Percentiles rank a stretch among this genome's conserved stretches.
Evolutionary conservation across 2,797 vertebrate genomes (phyloP).

Genomic region (Ptychobarbus kaznakovi): DNA sequence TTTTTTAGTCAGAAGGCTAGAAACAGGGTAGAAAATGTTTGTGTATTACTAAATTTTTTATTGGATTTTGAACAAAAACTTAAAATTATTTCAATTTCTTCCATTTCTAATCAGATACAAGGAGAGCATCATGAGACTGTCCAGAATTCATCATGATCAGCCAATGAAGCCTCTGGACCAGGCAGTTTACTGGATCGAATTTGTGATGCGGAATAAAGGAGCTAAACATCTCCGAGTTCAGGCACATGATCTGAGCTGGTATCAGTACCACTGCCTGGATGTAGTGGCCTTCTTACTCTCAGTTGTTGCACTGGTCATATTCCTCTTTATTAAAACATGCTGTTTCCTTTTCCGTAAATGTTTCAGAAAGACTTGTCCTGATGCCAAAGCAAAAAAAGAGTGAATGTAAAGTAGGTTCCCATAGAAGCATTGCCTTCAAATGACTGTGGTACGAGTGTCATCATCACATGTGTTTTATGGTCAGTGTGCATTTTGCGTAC

Average conservation of each 20-base stretch:
- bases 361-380: conserved; percentile 35
- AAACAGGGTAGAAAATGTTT: no score
- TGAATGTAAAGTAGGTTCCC: conserved; percentile 36
- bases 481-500: background rate
- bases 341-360: conserved; percentile 64
- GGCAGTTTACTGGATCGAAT: conserved; percentile 79
- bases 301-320: conserved; percentile 55
- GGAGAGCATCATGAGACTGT: conserved; percentile 72
- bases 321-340: conserved; percentile 64
- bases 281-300: conserved; percentile 69
- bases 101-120: conserved; percentile 71
- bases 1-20: no score
- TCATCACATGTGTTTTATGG: background rate
- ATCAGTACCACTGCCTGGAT: conserved; percentile 78
- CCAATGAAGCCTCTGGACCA: conserved; percentile 73
- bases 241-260: conserved; percentile 73
- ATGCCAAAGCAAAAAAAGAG: conserved; percentile 48
- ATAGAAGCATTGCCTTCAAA: background rate
- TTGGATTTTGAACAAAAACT: no score
- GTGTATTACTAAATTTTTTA: no score
- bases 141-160: conserved; percentile 75
- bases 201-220: conserved; percentile 77
- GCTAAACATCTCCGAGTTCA: conserved; percentile 75
- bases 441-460: background rate
- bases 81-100: background rate